A percentile compares a stretch with the other conserved stretches of the same genome.
These are phyloP conservation scores for Ophion ventricosus DNA, from an alignment of 2,888 invertebrate species.

Conservation along the genomic window DNA sequence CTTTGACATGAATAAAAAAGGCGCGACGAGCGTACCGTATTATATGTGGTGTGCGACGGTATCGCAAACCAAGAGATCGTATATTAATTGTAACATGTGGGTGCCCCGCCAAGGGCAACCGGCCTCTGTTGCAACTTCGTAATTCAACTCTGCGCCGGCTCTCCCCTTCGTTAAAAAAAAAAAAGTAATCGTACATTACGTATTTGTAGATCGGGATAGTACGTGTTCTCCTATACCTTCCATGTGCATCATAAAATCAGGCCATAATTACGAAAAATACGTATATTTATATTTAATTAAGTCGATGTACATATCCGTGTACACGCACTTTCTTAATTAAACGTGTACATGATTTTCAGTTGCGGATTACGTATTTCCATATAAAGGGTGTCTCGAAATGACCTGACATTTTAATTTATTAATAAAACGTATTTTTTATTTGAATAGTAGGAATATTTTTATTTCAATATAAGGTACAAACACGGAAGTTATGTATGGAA, in stretches of 20 bases:
- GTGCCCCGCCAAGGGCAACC: constrained; percentile 63
- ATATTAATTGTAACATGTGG: constrained; percentile 66
- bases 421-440: too few relatives aligned
- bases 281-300: constrained; percentile 19
- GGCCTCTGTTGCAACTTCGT: constrained; percentile 58
- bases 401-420: too few relatives aligned
- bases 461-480: too few relatives aligned
- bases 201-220: constrained; percentile 20
- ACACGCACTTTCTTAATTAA: background rate
- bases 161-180: constrained; percentile 26
- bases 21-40: constrained; percentile 31
- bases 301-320: background rate
- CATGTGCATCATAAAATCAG: background rate
- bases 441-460: too few relatives aligned
- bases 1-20: constrained; percentile 62
- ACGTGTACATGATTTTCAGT: too few relatives aligned
- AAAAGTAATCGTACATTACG: background rate
- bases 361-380: too few relatives aligned
- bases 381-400: too few relatives aligned
- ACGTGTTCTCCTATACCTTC: constrained; percentile 12
- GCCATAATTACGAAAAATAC: background rate
- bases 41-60: constrained; percentile 42
- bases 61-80: constrained; percentile 47
- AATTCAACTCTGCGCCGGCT: constrained; percentile 59
- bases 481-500: too few relatives aligned